Evolutionary conservation across 2,888 invertebrate genomes (phyloP).

Genomic region (Cryptus viduatorius): DNA sequence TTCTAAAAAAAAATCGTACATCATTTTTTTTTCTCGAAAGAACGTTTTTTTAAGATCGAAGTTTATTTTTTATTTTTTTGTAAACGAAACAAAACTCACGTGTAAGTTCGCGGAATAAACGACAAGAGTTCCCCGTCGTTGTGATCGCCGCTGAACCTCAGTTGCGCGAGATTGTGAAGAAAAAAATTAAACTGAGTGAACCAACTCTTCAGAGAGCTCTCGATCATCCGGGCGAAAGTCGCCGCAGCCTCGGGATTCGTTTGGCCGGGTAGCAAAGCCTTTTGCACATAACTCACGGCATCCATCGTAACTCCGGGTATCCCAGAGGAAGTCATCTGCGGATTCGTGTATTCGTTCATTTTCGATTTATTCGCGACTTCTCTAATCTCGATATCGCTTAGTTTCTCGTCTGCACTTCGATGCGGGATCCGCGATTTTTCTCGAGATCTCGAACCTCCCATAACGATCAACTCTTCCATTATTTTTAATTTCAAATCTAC

Average conservation of each 20-base stretch:
- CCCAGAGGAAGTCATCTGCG: constrained; percentile 95
- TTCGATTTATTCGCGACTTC: constrained; percentile 75
- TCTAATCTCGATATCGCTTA: constrained; percentile 76
- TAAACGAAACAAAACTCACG: constrained; percentile 87
- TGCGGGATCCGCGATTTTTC: constrained; percentile 26
- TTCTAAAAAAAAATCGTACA: constrained; percentile 86
- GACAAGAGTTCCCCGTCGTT: constrained; percentile 93
- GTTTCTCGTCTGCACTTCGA: constrained; percentile 69
- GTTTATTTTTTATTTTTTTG: background rate
- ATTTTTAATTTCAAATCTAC: background rate
- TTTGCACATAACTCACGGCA: constrained; percentile 96
- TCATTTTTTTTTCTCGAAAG: background rate
- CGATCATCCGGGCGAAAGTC: constrained; percentile 98
- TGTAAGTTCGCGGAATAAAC: constrained; percentile 97
- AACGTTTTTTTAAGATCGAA: background rate
- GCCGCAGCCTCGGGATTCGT: constrained; percentile 98
- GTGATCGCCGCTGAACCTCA: constrained; percentile 96
- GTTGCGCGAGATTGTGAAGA: constrained; percentile 97
- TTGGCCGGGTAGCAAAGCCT: constrained; percentile 94
- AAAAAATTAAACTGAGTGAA: constrained; percentile 99
- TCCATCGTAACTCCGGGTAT: constrained; percentile 96
- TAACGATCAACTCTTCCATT: constrained; percentile 73
- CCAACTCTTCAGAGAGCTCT: constrained; percentile 96
- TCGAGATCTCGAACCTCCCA: constrained; percentile 54
- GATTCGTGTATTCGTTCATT: constrained; percentile 79